phyloP scores from a whole-genome alignment of 2,888 invertebrate genomes.

The Cantharis lateralis region DNA sequence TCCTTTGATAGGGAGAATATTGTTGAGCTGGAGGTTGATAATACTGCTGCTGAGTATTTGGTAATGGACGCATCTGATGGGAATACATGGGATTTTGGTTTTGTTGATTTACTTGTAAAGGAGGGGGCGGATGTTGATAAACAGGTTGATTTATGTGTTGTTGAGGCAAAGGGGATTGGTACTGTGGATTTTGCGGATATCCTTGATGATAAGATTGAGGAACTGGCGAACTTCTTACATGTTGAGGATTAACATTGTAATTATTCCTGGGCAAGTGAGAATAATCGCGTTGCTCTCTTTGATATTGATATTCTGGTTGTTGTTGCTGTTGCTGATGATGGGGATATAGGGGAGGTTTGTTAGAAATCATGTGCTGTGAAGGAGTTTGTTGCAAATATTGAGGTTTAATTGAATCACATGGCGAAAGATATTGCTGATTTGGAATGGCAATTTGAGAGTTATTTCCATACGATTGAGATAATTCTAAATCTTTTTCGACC shows the following conservation, averaged over 20 bases:
- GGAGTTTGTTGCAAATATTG: constrained; percentile 4
- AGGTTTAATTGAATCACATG: neutral
- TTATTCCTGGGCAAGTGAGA: constrained; percentile 1
- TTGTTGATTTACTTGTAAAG: constrained; percentile 7
- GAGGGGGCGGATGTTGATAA: constrained; percentile 33
- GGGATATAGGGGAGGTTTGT: constrained; percentile 5
- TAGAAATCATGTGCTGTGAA: neutral
- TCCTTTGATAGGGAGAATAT: constrained; percentile 32
- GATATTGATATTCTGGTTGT: constrained; percentile 3
- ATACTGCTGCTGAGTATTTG: constrained; percentile 10
- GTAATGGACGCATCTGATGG: constrained; percentile 7
- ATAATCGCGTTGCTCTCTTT: constrained; percentile 10
- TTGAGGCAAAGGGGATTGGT: constrained; percentile 49
- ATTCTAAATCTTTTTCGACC: neutral
- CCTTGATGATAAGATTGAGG: constrained; percentile 41
- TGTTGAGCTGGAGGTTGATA: constrained; percentile 10
- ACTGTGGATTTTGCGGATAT: constrained; percentile 40
- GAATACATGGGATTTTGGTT: constrained; percentile 5
- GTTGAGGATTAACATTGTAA: constrained; percentile 14
- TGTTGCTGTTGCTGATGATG: neutral
- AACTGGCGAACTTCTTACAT: constrained; percentile 37
- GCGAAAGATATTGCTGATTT: constrained; percentile 5
- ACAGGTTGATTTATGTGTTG: constrained; percentile 31
- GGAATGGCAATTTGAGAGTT: neutral
- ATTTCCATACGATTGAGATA: neutral